Conservation (phyloP, 2,888 invertebrate species). For the Sinohyriopsis cumingii region DNA sequence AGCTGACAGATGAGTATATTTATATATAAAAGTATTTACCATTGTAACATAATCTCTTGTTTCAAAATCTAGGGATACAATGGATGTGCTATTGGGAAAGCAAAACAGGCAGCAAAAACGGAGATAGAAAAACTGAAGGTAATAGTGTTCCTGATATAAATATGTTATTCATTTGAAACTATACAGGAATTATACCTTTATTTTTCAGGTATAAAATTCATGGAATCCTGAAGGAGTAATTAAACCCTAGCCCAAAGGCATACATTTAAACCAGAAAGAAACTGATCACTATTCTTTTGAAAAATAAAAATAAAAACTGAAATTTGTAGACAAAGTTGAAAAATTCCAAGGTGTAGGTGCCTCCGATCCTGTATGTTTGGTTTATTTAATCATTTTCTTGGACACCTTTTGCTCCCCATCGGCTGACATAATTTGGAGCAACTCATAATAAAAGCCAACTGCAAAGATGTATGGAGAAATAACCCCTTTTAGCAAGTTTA, state of each 20-base stretch:
- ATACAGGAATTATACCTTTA: neutral
- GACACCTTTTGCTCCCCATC: too few species aligned
- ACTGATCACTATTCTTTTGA: too few species aligned
- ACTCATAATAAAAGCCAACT: too few species aligned
- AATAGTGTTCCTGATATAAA: constrained; percentile 2
- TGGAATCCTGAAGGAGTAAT: too few species aligned
- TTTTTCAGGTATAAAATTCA: too few species aligned
- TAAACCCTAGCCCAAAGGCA: too few species aligned
- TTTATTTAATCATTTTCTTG: neutral
- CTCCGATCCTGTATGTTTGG: neutral
- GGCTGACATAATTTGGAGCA: too few species aligned
- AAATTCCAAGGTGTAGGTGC: neutral
- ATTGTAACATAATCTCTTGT: neutral
- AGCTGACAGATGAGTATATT: neutral
- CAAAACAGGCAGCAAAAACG: constrained; percentile 98
- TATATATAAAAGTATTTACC: neutral
- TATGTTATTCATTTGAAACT: neutral
- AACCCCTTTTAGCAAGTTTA: too few species aligned
- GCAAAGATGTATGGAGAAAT: too few species aligned
- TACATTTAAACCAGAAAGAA: too few species aligned
- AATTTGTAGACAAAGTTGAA: too few species aligned
- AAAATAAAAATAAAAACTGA: too few species aligned
- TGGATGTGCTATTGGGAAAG: constrained; percentile 98
- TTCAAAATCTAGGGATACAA: constrained; percentile 84
- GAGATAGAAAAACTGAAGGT: constrained; percentile 97